Conservation (phyloP, 2,888 invertebrate genomes). For the Spilarctia lutea region DNA sequence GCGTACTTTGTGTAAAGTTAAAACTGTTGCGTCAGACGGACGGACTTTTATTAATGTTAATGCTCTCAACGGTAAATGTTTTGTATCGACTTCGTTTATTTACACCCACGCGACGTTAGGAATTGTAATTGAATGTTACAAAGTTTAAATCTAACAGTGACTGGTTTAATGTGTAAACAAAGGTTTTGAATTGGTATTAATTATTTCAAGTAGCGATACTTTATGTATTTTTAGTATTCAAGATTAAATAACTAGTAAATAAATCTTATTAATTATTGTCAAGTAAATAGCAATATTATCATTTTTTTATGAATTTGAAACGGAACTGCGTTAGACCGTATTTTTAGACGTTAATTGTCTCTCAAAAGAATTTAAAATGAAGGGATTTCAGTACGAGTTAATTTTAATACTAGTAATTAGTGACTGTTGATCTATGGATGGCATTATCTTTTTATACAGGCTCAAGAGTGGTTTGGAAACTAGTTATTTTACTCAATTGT, state of each 20-base stretch:
- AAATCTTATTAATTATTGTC: background rate
- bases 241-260: background rate
- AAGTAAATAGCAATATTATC: too few relatives aligned
- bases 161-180: background rate
- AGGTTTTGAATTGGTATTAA: background rate
- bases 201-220: background rate
- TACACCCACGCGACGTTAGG: background rate
- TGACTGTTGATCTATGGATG: background rate
- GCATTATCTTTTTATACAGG: too few relatives aligned
- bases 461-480: too few relatives aligned
- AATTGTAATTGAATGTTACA: background rate
- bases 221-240: background rate
- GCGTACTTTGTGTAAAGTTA: background rate
- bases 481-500: too few relatives aligned
- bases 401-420: background rate
- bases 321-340: too few relatives aligned
- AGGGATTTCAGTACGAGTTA: background rate
- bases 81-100: background rate
- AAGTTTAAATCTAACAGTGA: background rate
- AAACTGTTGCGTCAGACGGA: background rate
- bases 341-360: too few relatives aligned
- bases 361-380: too few relatives aligned
- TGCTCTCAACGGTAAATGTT: constrained; percentile 3
- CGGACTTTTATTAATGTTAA: constrained; percentile 2
- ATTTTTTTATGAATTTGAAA: too few relatives aligned